Base-by-base conservation (phyloP, 2,888 invertebrate species). In the Melanargia galathea region DNA sequence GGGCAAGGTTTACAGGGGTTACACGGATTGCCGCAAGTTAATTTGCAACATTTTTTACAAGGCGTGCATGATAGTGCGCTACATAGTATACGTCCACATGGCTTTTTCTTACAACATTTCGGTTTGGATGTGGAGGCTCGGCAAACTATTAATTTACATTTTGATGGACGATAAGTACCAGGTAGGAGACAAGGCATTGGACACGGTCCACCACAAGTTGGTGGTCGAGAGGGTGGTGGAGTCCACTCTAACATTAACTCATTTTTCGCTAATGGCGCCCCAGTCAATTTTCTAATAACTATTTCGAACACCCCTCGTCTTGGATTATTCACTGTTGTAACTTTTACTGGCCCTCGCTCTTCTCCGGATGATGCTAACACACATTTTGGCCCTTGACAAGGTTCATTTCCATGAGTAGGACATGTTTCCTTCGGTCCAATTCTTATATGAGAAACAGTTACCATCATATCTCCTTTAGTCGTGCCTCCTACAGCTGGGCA, bases 211-310 rank as follows among this genome's bases (percentile, higher is more conserved):
- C 72, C 72, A 56, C 83, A 83, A 4, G 80, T 65, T 16, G 74
- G 70, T n/a, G 78, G 71, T 6, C 82, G 77, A 11, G 72, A 70
- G 6, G 85, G 82, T 2, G 90, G 90, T 1, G 90, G 90, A 6
- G 86, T 86, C 90, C 90, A 91, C 74, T 91, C 90, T 45, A 91
- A 71, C 85, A 90, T 87, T 43, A 91, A 70, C 70, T 91, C 90
- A 68, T 90, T 90, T 67, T 73, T 88, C 10, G 90, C 90, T 18
- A 90, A 74, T 13, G 89, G 87, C 30, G 88, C 87, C 26, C 89
- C 90, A 20, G 75, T 85, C 63, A 90, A 75, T 75, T 78, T 83
- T 45, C 90, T 83, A 65, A 91, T 80, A 2, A 89, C 86, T 60
- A 91, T 68, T 75, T 91, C 90, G 68, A 90, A 91, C 24, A 91